Conservation (phyloP, 2,888 invertebrate genomes). For the Keiferia lycopersicella region DNA sequence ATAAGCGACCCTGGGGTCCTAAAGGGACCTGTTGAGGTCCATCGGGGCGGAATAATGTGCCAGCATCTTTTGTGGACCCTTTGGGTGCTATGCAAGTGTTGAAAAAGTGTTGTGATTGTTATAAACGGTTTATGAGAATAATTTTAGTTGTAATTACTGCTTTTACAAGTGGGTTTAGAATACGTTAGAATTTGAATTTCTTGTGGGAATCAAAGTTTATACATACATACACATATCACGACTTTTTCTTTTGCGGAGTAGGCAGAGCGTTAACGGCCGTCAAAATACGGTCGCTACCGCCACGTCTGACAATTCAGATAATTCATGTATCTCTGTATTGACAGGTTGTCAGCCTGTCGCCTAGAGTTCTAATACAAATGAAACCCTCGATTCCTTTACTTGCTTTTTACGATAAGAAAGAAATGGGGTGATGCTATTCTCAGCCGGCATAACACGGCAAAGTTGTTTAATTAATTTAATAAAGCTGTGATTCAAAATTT, state of each 20-base stretch:
- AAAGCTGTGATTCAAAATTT: background rate
- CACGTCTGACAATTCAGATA: too few species aligned
- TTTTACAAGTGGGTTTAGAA: background rate
- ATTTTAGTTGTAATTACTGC: background rate
- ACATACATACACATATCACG: too few species aligned
- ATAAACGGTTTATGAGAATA: slow-evolving; percentile 17
- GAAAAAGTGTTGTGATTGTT: slow-evolving; percentile 36
- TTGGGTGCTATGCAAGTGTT: slow-evolving; percentile 47
- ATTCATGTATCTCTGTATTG: too few species aligned
- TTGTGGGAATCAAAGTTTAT: slow-evolving; percentile 1
- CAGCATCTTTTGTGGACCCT: slow-evolving; percentile 32
- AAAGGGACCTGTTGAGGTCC: slow-evolving; percentile 20
- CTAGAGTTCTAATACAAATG: too few species aligned
- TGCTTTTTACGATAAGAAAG: too few species aligned
- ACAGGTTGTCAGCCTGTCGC: too few species aligned
- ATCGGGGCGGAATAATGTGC: slow-evolving; percentile 23
- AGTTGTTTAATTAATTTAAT: background rate
- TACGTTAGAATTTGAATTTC: slow-evolving; percentile 1
- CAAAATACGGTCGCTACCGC: too few species aligned
- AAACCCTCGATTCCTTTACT: too few species aligned
- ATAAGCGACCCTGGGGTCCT: slow-evolving; percentile 9
- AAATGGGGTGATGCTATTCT: too few species aligned
- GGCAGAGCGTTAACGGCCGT: too few species aligned
- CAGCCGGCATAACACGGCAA: too few species aligned
- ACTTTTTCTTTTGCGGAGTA: too few species aligned